Conservation (phyloP, 2,113 vertebrate genomes). For the Microcebus griseorufus region DNA sequence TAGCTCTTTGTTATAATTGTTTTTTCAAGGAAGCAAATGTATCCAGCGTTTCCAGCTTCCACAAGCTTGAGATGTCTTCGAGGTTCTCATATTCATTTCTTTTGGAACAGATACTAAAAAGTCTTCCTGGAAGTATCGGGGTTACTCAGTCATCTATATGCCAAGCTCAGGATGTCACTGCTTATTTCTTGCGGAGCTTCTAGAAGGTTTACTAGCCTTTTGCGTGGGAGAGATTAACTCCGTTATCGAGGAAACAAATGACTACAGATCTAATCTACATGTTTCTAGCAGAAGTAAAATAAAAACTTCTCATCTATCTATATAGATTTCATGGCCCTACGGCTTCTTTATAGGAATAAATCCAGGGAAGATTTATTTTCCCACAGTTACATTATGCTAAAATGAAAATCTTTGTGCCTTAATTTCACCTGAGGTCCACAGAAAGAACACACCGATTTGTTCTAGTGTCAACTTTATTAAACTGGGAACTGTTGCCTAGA, state of each 20-base stretch:
- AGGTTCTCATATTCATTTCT: not conserved
- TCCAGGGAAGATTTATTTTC: not conserved
- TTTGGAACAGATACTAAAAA: not conserved
- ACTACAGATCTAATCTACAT: not conserved
- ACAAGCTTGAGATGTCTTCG: not conserved
- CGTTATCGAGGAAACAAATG: not conserved
- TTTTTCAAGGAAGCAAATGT: not conserved
- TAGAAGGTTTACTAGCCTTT: not conserved
- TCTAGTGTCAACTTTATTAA: not conserved
- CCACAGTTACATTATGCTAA: not conserved
- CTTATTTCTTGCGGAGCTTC: not conserved
- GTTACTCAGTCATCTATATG: not conserved
- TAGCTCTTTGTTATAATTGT: not conserved
- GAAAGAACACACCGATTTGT: not conserved
- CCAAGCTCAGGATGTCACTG: not conserved
- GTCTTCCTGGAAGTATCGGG: not conserved
- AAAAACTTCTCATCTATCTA: not conserved
- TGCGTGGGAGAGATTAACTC: not conserved
- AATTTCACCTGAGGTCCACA: not conserved
- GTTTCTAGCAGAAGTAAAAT: not conserved
- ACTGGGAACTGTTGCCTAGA: not conserved
- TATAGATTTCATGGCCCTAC: not conserved
- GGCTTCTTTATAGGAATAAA: not conserved
- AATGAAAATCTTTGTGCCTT: not conserved
- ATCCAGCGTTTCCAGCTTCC: not conserved